Evolutionary conservation across 2,888 invertebrate genomes (phyloP).

Genomic region (Trimorus sp.): DNA sequence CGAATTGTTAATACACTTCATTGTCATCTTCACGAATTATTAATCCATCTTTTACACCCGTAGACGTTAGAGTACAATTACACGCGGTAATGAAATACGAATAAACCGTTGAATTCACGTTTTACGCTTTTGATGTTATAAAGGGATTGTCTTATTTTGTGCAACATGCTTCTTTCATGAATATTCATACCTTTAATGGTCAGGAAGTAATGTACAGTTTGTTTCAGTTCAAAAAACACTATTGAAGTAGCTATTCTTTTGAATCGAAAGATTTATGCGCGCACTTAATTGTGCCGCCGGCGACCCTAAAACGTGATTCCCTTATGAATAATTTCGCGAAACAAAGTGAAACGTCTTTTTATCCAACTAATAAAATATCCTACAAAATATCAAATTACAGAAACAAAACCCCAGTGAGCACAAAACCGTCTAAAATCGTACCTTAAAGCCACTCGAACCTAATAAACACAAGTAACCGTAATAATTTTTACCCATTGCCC

Average conservation of each 20-base stretch:
- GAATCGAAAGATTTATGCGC: constrained; percentile 24
- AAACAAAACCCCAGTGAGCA: too few relatives aligned
- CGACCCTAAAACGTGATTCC: background rate
- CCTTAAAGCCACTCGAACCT: too few relatives aligned
- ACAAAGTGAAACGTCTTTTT: too few relatives aligned
- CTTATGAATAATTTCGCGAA: too few relatives aligned
- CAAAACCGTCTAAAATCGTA: too few relatives aligned
- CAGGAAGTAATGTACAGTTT: constrained; percentile 53
- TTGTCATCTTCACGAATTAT: constrained; percentile 49
- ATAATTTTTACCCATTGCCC: too few relatives aligned
- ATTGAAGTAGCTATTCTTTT: constrained; percentile 37
- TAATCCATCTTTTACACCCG: constrained; percentile 29
- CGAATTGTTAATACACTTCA: constrained; percentile 18
- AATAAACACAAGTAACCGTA: too few relatives aligned
- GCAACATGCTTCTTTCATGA: constrained; percentile 59
- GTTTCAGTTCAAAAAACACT: constrained; percentile 49
- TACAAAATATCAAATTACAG: too few relatives aligned
- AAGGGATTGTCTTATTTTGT: constrained; percentile 63
- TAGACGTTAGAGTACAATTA: constrained; percentile 39
- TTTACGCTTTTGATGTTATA: constrained; percentile 53
- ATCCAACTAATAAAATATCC: too few relatives aligned
- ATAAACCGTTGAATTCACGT: constrained; percentile 57
- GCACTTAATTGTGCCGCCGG: constrained; percentile 18
- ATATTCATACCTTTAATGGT: constrained; percentile 61
- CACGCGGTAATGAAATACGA: constrained; percentile 55